Evolutionary conservation across 2,113 vertebrate species (phyloP), one percentile per base, ranked within the genome.

Genomic region (Pavo muticus): DNA sequence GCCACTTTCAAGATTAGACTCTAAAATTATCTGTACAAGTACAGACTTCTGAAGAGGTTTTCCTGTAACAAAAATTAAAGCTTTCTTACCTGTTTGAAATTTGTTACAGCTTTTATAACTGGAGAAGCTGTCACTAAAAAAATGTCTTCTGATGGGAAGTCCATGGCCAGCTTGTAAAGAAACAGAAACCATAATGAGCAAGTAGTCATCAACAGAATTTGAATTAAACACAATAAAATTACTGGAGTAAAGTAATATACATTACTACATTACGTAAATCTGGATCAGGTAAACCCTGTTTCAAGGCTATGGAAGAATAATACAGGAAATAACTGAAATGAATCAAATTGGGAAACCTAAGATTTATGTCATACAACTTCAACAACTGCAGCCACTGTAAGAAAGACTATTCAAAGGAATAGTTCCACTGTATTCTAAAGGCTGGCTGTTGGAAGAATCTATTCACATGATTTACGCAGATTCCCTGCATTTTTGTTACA

Each of bases 31-130:
- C 48, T 54, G 29, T 29, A 72, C 6, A 14, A 12, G 13, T 1
- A 65, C 45, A 45, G 84, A 74, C 52, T 57, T 59, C 21, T 61
- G 42, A 61, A 67, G 13, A 73, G 4, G 6, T 56, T 21, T 75
- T 57, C 44, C 13, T 7, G 3, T n/a, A 42, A 52, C 19, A 64
- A 87, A 91, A 89, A 64, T 5, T 2, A 71, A 67, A 25, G 42
- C 7, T 32, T 4, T 76, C 96, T 98, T 91, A 99, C 99, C 99
- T 99, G 98, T 95, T 96, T 99, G 90, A 99, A 99, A 97, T 99
- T 99, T 6, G 98, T 99, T 83, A 99, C 96, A 44, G 99, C 98
- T 97, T 99, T 99, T 94, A 99, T 98, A 80, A 99, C 96, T 6
- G 98, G 97, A 67, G 98, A 98, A 37, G 99, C 98, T 40, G 99